phyloP scores from a whole-genome alignment of 2,797 vertebrate species.

The Leptoclinus maculatus region DNA sequence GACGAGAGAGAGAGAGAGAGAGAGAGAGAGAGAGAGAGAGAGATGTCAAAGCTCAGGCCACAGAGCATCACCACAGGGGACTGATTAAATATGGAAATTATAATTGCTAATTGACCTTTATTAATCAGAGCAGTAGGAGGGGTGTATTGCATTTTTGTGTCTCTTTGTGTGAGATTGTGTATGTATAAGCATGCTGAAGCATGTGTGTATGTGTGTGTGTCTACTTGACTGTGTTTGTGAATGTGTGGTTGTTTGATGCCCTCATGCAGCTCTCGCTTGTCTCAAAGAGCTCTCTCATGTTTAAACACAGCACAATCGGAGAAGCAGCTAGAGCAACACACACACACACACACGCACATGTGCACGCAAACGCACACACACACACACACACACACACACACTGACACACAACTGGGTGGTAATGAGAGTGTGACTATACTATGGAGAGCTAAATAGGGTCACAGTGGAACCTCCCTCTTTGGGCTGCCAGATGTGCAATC shows the following conservation, averaged over 20 bases:
- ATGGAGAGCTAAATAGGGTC: slow-evolving; percentile 69
- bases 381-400: slow-evolving; percentile 11
- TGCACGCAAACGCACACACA: slow-evolving; percentile 2
- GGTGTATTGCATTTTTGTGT: slow-evolving; percentile 50
- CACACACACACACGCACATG: slow-evolving; percentile 10
- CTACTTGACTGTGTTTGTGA: slow-evolving; percentile 51
- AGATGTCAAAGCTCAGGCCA: slow-evolving; percentile 77
- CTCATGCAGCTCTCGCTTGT: slow-evolving; percentile 68
- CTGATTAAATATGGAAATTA: slow-evolving; percentile 89
- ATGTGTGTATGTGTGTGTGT: slow-evolving; percentile 26
- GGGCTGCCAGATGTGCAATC: slow-evolving; percentile 71
- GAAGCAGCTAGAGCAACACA: slow-evolving; percentile 56
- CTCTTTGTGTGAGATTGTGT: slow-evolving; percentile 26
- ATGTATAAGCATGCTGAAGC: slow-evolving; percentile 29
- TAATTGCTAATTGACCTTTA: slow-evolving; percentile 89
- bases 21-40: slow-evolving; percentile 42
- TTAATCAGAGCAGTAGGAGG: slow-evolving; percentile 82
- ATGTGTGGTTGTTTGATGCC: slow-evolving; percentile 65
- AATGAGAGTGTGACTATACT: slow-evolving; percentile 67
- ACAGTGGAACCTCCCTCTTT: slow-evolving; percentile 60
- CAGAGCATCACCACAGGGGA: slow-evolving; percentile 80
- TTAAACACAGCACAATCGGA: slow-evolving; percentile 79
- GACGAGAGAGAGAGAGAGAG: slow-evolving; percentile 33
- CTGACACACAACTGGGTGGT: slow-evolving; percentile 43
- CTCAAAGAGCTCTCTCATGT: slow-evolving; percentile 80